Evolutionary conservation across 2,797 vertebrate genomes (phyloP).

Genomic region (Serranus cabrilla): DNA sequence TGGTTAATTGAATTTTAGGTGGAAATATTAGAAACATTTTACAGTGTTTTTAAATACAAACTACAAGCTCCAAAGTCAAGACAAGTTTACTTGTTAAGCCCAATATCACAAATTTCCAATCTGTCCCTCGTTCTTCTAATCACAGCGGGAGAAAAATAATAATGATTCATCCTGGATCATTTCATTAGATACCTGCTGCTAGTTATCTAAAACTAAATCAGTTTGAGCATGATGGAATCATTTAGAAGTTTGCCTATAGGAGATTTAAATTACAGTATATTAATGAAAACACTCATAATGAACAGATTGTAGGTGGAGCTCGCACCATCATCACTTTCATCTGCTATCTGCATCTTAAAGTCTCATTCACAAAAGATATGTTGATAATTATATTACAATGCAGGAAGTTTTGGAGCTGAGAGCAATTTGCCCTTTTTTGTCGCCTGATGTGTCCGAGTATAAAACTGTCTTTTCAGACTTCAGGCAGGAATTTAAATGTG

Average conservation of each 20-base stretch:
- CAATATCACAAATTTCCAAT: background rate
- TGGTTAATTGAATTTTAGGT: background rate
- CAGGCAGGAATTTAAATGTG: too few species aligned
- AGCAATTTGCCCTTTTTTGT: too few species aligned
- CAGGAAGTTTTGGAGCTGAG: too few species aligned
- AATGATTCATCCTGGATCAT: background rate
- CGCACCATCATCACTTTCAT: too few species aligned
- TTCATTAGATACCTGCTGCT: background rate
- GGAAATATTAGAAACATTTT: background rate
- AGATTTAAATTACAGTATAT: background rate
- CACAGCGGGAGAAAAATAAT: background rate
- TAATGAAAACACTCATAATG: background rate
- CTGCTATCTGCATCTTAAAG: too few species aligned
- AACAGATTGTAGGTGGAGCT: too few species aligned
- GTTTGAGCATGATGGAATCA: background rate
- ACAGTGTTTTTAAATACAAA: background rate
- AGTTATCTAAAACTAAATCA: background rate
- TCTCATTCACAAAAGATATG: too few species aligned
- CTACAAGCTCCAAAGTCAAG: background rate
- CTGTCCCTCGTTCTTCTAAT: too few species aligned
- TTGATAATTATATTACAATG: too few species aligned
- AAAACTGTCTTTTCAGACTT: too few species aligned
- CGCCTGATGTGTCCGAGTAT: too few species aligned
- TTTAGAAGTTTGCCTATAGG: background rate
- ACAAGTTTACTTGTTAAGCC: background rate